Base-by-base conservation (phyloP, 2,797 vertebrate species). In the Coendou prehensilis region DNA sequence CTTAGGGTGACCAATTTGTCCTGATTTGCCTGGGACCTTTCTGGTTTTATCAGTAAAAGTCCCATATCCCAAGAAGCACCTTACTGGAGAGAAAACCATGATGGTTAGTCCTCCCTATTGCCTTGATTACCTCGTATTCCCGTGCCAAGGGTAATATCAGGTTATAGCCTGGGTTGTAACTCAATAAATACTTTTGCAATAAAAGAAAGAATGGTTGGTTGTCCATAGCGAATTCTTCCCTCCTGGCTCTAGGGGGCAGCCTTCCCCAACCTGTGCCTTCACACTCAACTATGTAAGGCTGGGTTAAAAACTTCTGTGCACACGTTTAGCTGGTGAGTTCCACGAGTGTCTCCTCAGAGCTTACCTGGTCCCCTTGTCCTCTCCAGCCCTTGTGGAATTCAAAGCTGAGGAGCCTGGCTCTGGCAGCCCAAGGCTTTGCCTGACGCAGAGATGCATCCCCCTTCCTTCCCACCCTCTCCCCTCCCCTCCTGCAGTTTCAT, bases 201-300 rank as follows among this genome's bases (percentile, higher is more conserved):
- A 47, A 76, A 11, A 15, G 11, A 64, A 56, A 91, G 64, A 67
- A n/a, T 18, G 50, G 33, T 26, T 79, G 37, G 23, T 30, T 18
- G 37, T 83, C 86, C 26, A 1, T 9, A 45, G 93, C 63, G 15
- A 95, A 71, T 86, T 97, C 26, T 41, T 91, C 37, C 33, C 61
- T 96, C 45, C 47, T 61, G 92, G 57, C 97, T 92, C 97, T 90
- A 98, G 96, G 71, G 97, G 97, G 97, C 97, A 92, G 96, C 82
- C 92, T 97, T 94, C 73, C 71, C 84, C 90, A 97, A 67, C 54
- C 80, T 97, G 93, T 67, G 45, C 61, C 76, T 87, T n/a, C 28
- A 75, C 41, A 10, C 30, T 23, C 15, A 28, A 33, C 20, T 92
- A 50, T 64, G 57, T 71, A 67, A 22, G 22, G 28, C 30, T 63